These are phyloP conservation scores for Conus canariensis DNA, from an alignment of 2,888 invertebrate genomes.

Conservation along the genomic window DNA sequence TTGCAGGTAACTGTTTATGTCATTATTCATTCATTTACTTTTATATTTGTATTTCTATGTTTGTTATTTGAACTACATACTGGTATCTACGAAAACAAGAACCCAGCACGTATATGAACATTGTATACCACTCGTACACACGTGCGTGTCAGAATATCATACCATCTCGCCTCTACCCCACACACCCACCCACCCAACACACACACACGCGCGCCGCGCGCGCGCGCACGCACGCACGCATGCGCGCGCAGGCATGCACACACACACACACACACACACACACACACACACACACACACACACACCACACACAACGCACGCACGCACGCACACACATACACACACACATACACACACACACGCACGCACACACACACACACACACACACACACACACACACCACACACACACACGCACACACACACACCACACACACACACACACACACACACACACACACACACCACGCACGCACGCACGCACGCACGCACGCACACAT, in stretches of 20 bases:
- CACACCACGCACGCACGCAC: too few species aligned
- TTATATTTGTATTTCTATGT: neutral
- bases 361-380: neutral
- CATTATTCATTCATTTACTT: too few species aligned
- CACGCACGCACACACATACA: neutral
- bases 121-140: too few species aligned
- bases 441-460: neutral
- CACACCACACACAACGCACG: neutral
- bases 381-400: neutral
- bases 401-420: neutral
- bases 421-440: neutral
- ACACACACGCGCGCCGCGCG: neutral
- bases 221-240: neutral
- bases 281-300: too few species aligned
- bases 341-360: neutral
- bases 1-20: too few species aligned
- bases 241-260: neutral
- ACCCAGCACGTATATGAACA: too few species aligned
- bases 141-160: too few species aligned
- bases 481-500: neutral
- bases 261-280: too few species aligned
- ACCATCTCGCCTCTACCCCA: too few species aligned
- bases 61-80: neutral
- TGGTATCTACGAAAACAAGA: too few species aligned
- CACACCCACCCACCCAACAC: too few species aligned